Conservation (phyloP, 2,888 invertebrate genomes). For the Ferrisia virgata region DNA sequence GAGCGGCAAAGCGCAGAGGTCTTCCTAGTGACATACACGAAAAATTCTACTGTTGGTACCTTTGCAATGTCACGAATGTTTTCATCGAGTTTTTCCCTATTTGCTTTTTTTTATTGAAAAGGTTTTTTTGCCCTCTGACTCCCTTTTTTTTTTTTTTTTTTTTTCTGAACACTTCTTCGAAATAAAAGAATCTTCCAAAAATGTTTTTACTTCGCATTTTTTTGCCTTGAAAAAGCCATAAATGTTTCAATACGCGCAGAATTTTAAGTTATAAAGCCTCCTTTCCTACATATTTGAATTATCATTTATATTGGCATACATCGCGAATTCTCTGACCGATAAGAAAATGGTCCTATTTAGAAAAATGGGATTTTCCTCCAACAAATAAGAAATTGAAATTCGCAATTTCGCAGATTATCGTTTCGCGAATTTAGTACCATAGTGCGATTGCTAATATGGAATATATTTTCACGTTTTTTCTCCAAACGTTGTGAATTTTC, state of each 20-base stretch:
- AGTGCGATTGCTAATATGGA: constrained; percentile 8
- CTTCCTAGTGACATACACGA: constrained; percentile 2
- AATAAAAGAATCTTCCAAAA: constrained; percentile 28
- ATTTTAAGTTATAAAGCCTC: constrained; percentile 23
- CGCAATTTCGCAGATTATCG: constrained; percentile 23
- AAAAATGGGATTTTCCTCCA: background rate
- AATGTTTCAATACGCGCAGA: constrained; percentile 28
- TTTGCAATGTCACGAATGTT: constrained; percentile 25
- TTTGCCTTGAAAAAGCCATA: constrained; percentile 23
- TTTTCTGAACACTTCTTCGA: constrained; percentile 3
- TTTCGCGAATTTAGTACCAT: constrained; percentile 19
- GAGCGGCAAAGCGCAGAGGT: background rate
- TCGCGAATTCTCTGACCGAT: constrained; percentile 31
- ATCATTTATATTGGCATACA: constrained; percentile 36
- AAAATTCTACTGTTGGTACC: background rate
- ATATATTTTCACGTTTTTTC: constrained; percentile 13
- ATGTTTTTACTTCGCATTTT: constrained; percentile 8
- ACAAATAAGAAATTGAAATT: constrained; percentile 26
- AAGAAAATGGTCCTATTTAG: constrained; percentile 29
- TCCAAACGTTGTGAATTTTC: background rate
- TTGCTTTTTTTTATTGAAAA: constrained; percentile 28
- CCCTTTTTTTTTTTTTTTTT: background rate
- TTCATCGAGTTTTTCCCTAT: constrained; percentile 22
- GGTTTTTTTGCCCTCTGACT: background rate
- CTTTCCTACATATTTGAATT: constrained; percentile 18